A percentile compares a stretch with the other conserved stretches of the same genome.
These are phyloP conservation scores for Anguilla japonica DNA, from an alignment of 2,113 vertebrate species.

Conservation along the genomic window DNA sequence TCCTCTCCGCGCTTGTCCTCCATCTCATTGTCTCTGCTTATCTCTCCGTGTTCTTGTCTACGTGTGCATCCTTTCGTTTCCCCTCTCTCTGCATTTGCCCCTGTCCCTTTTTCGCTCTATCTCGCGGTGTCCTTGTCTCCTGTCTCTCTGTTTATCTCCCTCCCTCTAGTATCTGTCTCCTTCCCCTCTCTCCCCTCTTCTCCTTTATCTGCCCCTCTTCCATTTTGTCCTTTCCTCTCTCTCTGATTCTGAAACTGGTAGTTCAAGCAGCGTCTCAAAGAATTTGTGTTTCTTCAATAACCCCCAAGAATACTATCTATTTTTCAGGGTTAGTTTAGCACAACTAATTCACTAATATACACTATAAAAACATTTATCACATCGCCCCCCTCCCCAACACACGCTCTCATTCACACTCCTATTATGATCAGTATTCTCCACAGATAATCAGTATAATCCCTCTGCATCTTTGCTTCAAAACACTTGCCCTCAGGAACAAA, in stretches of 20 bases:
- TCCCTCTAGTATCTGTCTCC: neutral
- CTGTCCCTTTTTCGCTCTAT: conserved; percentile 1
- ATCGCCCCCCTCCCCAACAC: too few relatives aligned
- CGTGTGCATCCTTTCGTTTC: neutral
- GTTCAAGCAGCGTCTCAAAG: neutral
- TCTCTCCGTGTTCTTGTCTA: neutral
- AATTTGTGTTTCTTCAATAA: neutral
- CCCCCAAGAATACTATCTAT: neutral
- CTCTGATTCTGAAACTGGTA: neutral
- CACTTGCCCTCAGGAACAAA: neutral
- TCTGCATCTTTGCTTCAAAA: neutral
- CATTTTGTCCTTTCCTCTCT: neutral
- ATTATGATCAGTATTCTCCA: neutral
- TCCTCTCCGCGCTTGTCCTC: neutral
- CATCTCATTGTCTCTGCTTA: neutral
- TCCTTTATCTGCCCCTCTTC: neutral
- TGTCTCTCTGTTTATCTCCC: neutral
- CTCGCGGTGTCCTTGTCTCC: conserved; percentile 13
- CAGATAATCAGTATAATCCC: neutral
- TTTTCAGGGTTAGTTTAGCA: neutral
- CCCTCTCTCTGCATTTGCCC: conserved; percentile 53
- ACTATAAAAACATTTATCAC: neutral
- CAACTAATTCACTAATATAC: neutral
- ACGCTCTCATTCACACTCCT: too few relatives aligned
- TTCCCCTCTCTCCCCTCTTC: neutral